Evolutionary conservation across 2,113 vertebrate species (phyloP).

Genomic region (Aegithalos caudatus): DNA sequence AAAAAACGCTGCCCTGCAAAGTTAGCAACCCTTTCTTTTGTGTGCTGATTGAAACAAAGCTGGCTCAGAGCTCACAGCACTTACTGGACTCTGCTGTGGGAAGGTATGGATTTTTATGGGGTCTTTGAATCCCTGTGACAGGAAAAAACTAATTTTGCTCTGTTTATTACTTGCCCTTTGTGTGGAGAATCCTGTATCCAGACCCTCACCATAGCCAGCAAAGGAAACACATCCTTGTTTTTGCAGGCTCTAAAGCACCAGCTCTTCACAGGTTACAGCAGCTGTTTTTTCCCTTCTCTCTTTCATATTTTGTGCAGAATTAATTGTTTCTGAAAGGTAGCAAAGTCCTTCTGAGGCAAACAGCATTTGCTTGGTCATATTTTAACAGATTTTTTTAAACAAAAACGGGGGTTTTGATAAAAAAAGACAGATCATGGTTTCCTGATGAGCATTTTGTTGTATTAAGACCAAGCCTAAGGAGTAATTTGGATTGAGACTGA

Average conservation of each 20-base stretch:
- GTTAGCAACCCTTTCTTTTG: not conserved
- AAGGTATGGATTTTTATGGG: not conserved
- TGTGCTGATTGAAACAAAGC: not conserved
- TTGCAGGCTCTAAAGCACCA: not conserved
- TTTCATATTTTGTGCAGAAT: not conserved
- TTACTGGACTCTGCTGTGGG: not conserved
- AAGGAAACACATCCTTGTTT: not conserved
- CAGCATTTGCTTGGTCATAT: not conserved
- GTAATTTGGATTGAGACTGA: not conserved
- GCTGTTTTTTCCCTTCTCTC: accelerated
- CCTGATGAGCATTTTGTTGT: not conserved
- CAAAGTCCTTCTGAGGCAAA: not conserved
- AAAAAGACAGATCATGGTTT: not conserved
- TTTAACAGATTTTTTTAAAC: not conserved
- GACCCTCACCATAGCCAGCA: not conserved
- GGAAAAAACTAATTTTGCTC: not conserved
- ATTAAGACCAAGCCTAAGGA: not conserved
- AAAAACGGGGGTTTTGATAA: not conserved
- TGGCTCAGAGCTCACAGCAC: accelerated
- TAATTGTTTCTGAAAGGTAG: not conserved
- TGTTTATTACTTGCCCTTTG: not conserved
- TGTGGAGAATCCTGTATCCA: not conserved
- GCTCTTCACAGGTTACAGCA: not conserved
- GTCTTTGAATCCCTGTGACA: not conserved
- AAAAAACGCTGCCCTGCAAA: not conserved